phyloP scores from a whole-genome alignment of 1,140 invertebrate genomes.

The Antheraea pernyi region DNA sequence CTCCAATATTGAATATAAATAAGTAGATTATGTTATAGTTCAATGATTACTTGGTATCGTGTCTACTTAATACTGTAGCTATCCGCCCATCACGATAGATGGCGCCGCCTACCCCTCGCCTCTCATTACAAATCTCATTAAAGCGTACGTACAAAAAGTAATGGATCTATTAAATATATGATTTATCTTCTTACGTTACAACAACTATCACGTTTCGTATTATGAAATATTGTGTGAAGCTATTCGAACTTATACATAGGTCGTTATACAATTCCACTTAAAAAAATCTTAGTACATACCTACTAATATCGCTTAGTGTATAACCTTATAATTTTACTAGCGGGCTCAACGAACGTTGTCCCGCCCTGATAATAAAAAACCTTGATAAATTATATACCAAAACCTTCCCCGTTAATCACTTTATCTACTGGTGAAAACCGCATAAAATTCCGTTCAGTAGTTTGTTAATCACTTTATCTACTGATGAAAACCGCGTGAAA shows the following conservation, averaged over 20 bases:
- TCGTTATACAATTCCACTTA: too few species aligned
- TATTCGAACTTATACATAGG: background rate
- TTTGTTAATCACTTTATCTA: too few species aligned
- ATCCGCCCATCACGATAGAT: background rate
- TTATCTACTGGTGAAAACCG: too few species aligned
- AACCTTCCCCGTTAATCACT: too few species aligned
- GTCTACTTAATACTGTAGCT: background rate
- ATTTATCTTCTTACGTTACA: constrained; percentile 61
- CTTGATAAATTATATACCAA: too few species aligned
- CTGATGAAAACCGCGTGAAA: too few species aligned
- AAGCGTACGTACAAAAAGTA: constrained; percentile 17
- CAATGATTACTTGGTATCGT: background rate
- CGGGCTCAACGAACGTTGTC: too few species aligned
- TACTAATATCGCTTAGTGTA: too few species aligned
- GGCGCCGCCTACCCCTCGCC: background rate
- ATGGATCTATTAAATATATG: constrained; percentile 53
- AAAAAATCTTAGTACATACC: too few species aligned
- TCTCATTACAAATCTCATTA: constrained; percentile 15
- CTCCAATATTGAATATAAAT: background rate
- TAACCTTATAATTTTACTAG: too few species aligned
- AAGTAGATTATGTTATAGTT: background rate
- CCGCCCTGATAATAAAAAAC: too few species aligned
- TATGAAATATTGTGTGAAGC: constrained; percentile 48
- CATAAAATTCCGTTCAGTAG: too few species aligned
- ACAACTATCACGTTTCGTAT: constrained; percentile 68